These are phyloP conservation scores for Malacoraja senta DNA, from an alignment of 2,797 vertebrate species.

Conservation along the genomic window DNA sequence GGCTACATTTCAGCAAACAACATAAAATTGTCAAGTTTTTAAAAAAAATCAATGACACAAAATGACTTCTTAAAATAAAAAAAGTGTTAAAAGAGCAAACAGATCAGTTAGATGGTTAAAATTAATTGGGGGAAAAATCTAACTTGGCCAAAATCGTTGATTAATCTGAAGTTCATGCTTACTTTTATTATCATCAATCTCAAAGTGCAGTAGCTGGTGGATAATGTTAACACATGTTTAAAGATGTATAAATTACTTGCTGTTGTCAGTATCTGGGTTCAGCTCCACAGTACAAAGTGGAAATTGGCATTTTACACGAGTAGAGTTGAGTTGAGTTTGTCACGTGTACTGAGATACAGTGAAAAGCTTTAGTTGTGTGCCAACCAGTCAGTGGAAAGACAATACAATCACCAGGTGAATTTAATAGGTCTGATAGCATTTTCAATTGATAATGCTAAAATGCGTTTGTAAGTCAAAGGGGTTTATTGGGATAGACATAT, in stretches of 20 bases:
- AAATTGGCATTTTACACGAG: not conserved
- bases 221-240: not conserved
- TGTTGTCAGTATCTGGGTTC: not conserved
- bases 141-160: not conserved
- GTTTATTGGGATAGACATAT: not conserved
- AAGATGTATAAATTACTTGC: not conserved
- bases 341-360: too few species aligned
- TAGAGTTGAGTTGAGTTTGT: too few species aligned
- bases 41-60: not conserved
- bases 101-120: not conserved
- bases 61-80: conserved; percentile 4
- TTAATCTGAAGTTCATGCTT: not conserved
- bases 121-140: too few species aligned
- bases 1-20: not conserved
- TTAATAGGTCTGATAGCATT: not conserved
- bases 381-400: too few species aligned
- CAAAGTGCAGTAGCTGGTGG: not conserved
- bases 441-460: not conserved
- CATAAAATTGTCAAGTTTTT: not conserved
- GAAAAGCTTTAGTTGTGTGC: too few species aligned
- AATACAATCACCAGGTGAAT: not conserved
- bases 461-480: not conserved
- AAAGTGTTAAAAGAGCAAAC: not conserved
- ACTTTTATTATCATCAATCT: not conserved
- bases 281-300: not conserved